phyloP scores from a whole-genome alignment of 1,140 invertebrate species.

The Magallana angulata region DNA sequence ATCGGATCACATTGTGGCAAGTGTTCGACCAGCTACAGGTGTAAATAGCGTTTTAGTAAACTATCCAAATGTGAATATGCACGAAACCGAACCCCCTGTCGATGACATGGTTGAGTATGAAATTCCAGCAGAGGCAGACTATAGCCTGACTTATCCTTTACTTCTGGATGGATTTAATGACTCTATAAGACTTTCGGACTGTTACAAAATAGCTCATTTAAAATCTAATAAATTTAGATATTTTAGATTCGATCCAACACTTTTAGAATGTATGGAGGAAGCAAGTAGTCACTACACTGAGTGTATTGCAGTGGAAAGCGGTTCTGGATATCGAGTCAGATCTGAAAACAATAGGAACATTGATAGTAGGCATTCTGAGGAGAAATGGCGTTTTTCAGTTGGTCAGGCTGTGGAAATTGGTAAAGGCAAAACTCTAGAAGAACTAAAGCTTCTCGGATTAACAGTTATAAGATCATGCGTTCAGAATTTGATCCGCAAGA shows the following conservation, averaged over 20 bases:
- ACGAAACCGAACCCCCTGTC: conserved; percentile 19
- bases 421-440: background rate
- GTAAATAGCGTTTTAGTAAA: background rate
- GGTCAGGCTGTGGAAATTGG: conserved; percentile 58
- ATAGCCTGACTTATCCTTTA: conserved; percentile 31
- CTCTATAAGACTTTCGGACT: conserved; percentile 45
- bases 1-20: background rate
- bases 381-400: conserved; percentile 47
- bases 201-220: conserved; percentile 55
- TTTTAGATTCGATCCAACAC: conserved; percentile 52
- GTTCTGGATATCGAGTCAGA: conserved; percentile 50
- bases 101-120: conserved; percentile 34
- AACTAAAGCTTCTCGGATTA: conserved; percentile 42
- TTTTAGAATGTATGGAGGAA: conserved; percentile 57
- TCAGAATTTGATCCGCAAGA: conserved; percentile 9
- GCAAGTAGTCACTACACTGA: conserved; percentile 39
- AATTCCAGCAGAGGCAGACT: conserved; percentile 21
- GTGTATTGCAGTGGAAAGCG: conserved; percentile 38
- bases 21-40: background rate
- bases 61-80: conserved; percentile 39
- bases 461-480: conserved; percentile 52
- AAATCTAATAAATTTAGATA: conserved; percentile 46
- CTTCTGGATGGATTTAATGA: conserved; percentile 55
- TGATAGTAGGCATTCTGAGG: conserved; percentile 55
- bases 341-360: conserved; percentile 55